These are phyloP conservation scores for Mycetomoellerius zeteki DNA, from an alignment of 1,140 invertebrate genomes.

Conservation along the genomic window DNA sequence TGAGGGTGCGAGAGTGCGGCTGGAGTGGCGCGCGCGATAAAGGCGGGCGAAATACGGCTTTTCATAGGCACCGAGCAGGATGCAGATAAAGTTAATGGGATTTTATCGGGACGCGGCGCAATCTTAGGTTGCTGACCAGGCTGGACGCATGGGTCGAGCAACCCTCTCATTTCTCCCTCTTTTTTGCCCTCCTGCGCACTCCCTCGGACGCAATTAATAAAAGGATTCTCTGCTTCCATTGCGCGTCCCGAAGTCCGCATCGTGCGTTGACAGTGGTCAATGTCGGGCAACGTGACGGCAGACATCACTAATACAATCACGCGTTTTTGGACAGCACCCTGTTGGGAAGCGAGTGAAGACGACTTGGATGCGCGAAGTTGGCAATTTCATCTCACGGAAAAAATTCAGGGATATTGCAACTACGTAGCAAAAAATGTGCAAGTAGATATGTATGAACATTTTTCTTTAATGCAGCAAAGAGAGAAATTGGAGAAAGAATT, in stretches of 20 bases:
- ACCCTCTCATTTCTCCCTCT: not conserved
- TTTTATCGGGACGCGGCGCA: conserved; percentile 74
- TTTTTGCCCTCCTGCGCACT: not conserved
- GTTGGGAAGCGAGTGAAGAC: conserved; percentile 4
- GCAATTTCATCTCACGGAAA: conserved; percentile 32
- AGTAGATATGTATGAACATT: not conserved
- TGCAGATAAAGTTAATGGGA: conserved; percentile 80
- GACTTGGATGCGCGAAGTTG: not conserved
- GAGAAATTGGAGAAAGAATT: conserved; percentile 20
- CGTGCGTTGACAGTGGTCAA: conserved; percentile 52
- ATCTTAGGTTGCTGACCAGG: conserved; percentile 77
- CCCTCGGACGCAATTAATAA: conserved; percentile 73
- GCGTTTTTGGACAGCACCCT: conserved; percentile 24
- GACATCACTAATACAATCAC: conserved; percentile 41
- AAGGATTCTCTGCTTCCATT: conserved; percentile 55
- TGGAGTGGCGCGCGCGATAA: conserved; percentile 56
- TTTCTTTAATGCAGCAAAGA: not conserved
- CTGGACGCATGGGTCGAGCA: conserved; percentile 50
- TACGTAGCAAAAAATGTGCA: conserved; percentile 17
- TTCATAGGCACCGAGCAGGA: conserved; percentile 60
- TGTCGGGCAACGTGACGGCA: conserved; percentile 25
- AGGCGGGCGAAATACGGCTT: conserved; percentile 59
- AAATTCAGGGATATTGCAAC: conserved; percentile 3
- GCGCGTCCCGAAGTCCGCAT: conserved; percentile 7
- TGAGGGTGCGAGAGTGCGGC: conserved; percentile 9